Evolutionary conservation across 2,888 invertebrate species (phyloP), one percentile per base, ranked within the genome.

Genomic region (Drosophila imparisetae): DNA sequence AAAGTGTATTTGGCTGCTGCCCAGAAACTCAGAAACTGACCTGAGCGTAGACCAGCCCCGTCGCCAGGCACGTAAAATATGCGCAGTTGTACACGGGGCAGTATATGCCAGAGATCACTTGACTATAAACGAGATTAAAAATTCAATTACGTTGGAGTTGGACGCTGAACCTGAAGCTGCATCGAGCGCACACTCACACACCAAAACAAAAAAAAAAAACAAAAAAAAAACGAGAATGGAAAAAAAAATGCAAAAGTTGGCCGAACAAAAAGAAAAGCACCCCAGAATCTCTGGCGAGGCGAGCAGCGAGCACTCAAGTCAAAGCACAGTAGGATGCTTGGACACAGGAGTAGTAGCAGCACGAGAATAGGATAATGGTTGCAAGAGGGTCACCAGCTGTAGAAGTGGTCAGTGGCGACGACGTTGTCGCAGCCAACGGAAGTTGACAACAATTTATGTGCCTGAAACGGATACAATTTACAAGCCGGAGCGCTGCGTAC

Each of bases 81-180:
- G 88, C 87, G 83, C 85, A 85, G 87, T 81, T 82, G 83, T 81
- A 83, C 83, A 83, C 82, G 82, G 78, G 75, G 75, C 68, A 85
- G 83, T 87, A 59, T 87, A 90, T 89, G 87, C 88, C 91, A 85
- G 90, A 91, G 91, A 91, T 92, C 92, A 92, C 92, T 92, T 92
- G 91, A 91, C 92, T 91, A 91, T 91, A 91, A 92, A 91, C 90
- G 92, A 92, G 92, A 92, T 92, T 92, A 92, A 92, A 92, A 92
- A 92, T 92, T 92, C 92, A 92, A 92, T 92, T 92, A 92, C 91
- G 89, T 84, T 85, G 90, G 87, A 86, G 90, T 88, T 92, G 91
- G 79, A 80, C 82, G 80, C 86, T 86, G 90, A 89, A 88, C 72
- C 86, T 85, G 82, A 90, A 81, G 81, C 83, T 80, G 83, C 72